phyloP scores from a whole-genome alignment of 2,888 invertebrate species.

The Autographa gamma region DNA sequence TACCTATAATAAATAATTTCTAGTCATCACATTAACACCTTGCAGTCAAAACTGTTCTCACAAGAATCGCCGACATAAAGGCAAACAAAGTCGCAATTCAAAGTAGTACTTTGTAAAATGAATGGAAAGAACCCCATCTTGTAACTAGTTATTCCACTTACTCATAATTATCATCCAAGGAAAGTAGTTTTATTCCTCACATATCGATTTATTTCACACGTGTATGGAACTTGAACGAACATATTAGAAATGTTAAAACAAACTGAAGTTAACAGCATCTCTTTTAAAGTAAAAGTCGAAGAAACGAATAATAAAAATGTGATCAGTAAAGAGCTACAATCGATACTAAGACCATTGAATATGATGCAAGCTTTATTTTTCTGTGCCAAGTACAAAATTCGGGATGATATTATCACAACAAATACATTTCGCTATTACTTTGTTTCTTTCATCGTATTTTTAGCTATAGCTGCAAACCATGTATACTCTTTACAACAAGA shows the following conservation, averaged over 20 bases:
- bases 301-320: not conserved
- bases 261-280: not conserved
- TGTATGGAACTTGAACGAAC: too few species aligned
- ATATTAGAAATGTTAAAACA: not conserved
- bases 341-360: not conserved
- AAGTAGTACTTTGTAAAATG: too few species aligned
- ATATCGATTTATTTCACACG: too few species aligned
- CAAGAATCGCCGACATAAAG: too few species aligned
- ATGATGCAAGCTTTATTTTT: not conserved
- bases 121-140: too few species aligned
- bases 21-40: too few species aligned
- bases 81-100: too few species aligned
- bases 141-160: too few species aligned
- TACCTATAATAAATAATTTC: too few species aligned
- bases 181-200: too few species aligned
- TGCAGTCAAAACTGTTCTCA: too few species aligned
- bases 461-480: not conserved
- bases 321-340: not conserved
- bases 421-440: not conserved
- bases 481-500: not conserved
- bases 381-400: not conserved
- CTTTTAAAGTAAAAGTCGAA: not conserved
- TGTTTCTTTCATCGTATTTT: not conserved
- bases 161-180: too few species aligned
- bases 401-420: not conserved